Percentiles rank a stretch among this genome's conserved stretches.
phyloP scores from a whole-genome alignment of 1,140 invertebrate genomes.

The Acromyrmex heyeri region DNA sequence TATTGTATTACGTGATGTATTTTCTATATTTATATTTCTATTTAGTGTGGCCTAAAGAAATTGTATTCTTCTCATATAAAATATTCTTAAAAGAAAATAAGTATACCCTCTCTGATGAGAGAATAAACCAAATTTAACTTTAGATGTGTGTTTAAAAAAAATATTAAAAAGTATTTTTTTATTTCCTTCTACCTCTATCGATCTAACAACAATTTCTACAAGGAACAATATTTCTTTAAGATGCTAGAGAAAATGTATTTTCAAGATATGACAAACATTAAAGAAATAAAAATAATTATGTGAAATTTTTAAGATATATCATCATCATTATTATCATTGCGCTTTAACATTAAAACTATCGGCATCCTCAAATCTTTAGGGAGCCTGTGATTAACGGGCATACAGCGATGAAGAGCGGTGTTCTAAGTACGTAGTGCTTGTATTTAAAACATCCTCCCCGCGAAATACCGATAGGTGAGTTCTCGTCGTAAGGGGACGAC shows the following conservation, averaged over 20 bases:
- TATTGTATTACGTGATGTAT: neutral
- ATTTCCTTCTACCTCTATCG: neutral
- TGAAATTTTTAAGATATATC: conserved; percentile 23
- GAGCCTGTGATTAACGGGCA: conserved; percentile 64
- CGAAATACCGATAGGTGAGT: conserved; percentile 83
- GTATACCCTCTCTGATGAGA: neutral
- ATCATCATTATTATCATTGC: neutral
- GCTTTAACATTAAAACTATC: conserved; percentile 79
- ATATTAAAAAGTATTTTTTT: neutral
- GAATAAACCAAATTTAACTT: neutral
- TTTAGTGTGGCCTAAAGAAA: neutral
- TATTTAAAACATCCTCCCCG: conserved; percentile 85
- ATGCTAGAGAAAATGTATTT: neutral
- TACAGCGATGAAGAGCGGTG: conserved; percentile 9
- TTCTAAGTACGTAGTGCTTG: conserved; percentile 66
- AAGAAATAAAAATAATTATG: neutral
- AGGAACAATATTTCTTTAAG: neutral
- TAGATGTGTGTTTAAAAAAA: neutral
- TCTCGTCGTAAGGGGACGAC: conserved; percentile 72
- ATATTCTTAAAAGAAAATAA: neutral
- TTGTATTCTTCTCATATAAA: neutral
- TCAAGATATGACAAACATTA: neutral
- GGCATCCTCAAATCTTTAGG: conserved; percentile 75
- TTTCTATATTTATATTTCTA: conserved; percentile 1
- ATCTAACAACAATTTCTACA: neutral